Evolutionary conservation across 2,797 vertebrate species (phyloP).

Genomic region (Clarias laeviceps): DNA sequence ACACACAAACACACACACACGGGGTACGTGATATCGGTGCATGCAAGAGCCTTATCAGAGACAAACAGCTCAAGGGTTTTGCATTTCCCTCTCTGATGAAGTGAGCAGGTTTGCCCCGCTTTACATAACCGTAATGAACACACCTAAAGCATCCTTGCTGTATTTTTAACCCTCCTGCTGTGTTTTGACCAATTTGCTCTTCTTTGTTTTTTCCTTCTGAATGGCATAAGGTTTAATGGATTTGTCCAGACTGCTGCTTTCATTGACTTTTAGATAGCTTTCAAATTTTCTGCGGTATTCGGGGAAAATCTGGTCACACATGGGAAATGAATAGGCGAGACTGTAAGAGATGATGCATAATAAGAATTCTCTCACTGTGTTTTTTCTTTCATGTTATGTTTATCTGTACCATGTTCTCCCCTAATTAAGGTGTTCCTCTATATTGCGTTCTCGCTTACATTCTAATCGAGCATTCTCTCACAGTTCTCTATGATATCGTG

Average conservation of each 20-base stretch:
- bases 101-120: constrained; percentile 41
- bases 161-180: constrained; percentile 6
- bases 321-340: constrained; percentile 19
- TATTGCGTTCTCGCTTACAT: background rate
- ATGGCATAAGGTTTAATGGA: constrained; percentile 1
- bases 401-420: background rate
- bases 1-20: constrained; percentile 26
- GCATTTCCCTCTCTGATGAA: constrained; percentile 45
- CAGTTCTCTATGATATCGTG: background rate
- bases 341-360: constrained; percentile 10
- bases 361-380: background rate
- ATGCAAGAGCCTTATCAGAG: constrained; percentile 60
- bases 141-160: constrained; percentile 23
- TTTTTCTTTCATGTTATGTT: background rate
- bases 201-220: background rate
- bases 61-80: constrained; percentile 56
- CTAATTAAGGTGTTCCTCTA: background rate
- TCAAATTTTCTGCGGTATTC: constrained; percentile 10
- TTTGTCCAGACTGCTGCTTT: constrained; percentile 12
- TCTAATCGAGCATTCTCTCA: background rate
- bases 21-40: constrained; percentile 42
- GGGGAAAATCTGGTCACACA: background rate
- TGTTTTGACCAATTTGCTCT: constrained; percentile 4
- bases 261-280: constrained; percentile 7
- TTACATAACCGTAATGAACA: constrained; percentile 30